phyloP scores from a whole-genome alignment of 2,888 invertebrate genomes.

The Anodontia alba region DNA sequence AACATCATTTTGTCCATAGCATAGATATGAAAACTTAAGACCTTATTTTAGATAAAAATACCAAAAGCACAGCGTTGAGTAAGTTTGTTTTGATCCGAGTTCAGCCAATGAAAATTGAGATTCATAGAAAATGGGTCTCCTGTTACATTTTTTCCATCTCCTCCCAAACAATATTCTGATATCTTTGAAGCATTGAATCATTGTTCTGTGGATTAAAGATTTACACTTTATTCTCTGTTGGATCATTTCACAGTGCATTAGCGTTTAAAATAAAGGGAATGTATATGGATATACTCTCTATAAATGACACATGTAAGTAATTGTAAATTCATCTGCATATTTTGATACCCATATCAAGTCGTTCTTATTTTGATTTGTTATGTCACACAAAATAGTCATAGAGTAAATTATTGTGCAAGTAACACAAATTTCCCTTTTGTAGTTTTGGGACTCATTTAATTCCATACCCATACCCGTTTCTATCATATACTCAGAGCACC shows the following conservation, averaged over 20 bases:
- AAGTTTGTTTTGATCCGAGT: conserved; percentile 9
- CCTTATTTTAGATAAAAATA: background rate
- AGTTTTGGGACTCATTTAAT: too few relatives aligned
- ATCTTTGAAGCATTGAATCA: conserved; percentile 1
- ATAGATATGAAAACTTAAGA: background rate
- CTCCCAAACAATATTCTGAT: conserved; percentile 18
- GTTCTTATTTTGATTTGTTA: too few relatives aligned
- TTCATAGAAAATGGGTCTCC: conserved; percentile 5
- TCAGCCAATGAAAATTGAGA: conserved; percentile 15
- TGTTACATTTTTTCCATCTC: background rate
- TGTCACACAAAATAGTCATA: too few relatives aligned
- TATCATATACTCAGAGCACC: too few relatives aligned
- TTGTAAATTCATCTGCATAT: background rate
- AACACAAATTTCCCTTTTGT: too few relatives aligned
- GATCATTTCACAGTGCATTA: background rate
- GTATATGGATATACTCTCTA: background rate
- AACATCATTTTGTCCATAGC: too few relatives aligned
- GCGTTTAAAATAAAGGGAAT: background rate
- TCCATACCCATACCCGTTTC: too few relatives aligned
- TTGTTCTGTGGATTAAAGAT: conserved; percentile 7
- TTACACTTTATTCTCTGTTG: background rate
- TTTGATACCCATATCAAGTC: too few relatives aligned
- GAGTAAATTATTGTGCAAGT: too few relatives aligned
- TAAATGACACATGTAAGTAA: background rate
- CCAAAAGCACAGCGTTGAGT: background rate